Percentiles rank a stretch among this genome's conserved stretches.
Evolutionary conservation across 2,113 vertebrate genomes (phyloP).

Genomic region (Laticauda colubrina): DNA sequence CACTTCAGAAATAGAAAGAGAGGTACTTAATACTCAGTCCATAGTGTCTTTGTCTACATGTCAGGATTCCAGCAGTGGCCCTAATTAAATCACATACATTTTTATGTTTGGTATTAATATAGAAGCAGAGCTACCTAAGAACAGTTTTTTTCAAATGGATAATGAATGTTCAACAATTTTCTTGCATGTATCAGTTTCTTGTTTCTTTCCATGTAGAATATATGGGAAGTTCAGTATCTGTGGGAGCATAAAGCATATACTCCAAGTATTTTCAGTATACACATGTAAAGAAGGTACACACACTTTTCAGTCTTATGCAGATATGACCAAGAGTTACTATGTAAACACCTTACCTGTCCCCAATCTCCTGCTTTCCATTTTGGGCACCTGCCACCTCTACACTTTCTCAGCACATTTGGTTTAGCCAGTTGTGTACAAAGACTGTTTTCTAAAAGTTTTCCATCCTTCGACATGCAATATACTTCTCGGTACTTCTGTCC

Average conservation of each 20-base stretch:
- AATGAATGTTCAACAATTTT: not conserved
- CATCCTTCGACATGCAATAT: slow-evolving; percentile 85
- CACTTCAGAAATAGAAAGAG: not conserved
- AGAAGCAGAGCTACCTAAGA: not conserved
- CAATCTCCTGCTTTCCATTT: slow-evolving; percentile 91
- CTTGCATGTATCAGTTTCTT: not conserved
- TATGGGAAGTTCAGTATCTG: not conserved
- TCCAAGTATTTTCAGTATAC: not conserved
- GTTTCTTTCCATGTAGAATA: not conserved
- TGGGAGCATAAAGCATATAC: not conserved
- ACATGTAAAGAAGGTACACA: not conserved
- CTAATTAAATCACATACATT: not conserved
- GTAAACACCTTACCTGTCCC: slow-evolving; percentile 83
- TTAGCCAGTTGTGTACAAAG: slow-evolving; percentile 83
- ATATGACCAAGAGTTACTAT: not conserved
- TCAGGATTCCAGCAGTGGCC: too few species aligned
- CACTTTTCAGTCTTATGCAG: not conserved
- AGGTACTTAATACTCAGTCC: not conserved
- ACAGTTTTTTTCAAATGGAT: not conserved
- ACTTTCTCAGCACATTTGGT: slow-evolving; percentile 84
- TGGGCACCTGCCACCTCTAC: slow-evolving; percentile 85
- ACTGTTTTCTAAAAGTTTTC: slow-evolving; percentile 80
- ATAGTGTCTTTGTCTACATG: not conserved
- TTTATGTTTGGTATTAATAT: not conserved
- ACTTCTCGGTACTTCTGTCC: slow-evolving; percentile 87